Percentiles rank a stretch among this genome's conserved stretches.
These are phyloP conservation scores for Scrobipalpa atriplicella DNA, from an alignment of 2,888 invertebrate genomes.

Conservation along the genomic window DNA sequence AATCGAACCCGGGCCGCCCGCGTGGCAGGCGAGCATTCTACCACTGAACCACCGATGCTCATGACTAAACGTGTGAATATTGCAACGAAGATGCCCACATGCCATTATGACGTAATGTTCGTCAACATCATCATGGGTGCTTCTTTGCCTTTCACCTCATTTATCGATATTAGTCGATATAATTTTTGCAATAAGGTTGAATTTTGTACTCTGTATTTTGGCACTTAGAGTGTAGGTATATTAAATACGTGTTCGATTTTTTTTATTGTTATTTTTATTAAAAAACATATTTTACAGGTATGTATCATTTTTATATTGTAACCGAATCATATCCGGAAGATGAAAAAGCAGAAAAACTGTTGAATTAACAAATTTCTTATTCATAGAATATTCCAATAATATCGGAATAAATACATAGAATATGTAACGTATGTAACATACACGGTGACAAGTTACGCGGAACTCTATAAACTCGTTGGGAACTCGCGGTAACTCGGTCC, in stretches of 20 bases:
- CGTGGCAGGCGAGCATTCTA: slow-evolving; percentile 84
- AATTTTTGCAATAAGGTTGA: too few relatives aligned
- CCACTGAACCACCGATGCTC: slow-evolving; percentile 83
- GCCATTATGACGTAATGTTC: too few relatives aligned
- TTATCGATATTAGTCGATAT: too few relatives aligned
- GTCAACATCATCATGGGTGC: too few relatives aligned
- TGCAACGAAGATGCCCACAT: background rate
- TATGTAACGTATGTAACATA: too few relatives aligned
- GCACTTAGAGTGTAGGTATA: too few relatives aligned
- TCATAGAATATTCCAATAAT: slow-evolving; percentile 2
- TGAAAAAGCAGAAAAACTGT: background rate
- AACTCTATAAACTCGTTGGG: background rate
- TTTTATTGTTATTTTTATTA: background rate
- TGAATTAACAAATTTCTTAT: too few relatives aligned
- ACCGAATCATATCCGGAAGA: background rate
- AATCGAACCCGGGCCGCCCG: slow-evolving; percentile 81
- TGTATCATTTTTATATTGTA: background rate
- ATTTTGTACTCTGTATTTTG: too few relatives aligned
- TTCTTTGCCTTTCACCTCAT: too few relatives aligned
- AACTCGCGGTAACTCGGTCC: background rate
- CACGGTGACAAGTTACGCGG: background rate
- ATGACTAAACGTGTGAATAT: slow-evolving; percentile 6
- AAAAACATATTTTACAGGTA: background rate
- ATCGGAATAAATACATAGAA: background rate
- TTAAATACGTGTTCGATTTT: too few relatives aligned